phyloP scores from a whole-genome alignment of 2,888 invertebrate species.

The Hecatera dysodea region DNA sequence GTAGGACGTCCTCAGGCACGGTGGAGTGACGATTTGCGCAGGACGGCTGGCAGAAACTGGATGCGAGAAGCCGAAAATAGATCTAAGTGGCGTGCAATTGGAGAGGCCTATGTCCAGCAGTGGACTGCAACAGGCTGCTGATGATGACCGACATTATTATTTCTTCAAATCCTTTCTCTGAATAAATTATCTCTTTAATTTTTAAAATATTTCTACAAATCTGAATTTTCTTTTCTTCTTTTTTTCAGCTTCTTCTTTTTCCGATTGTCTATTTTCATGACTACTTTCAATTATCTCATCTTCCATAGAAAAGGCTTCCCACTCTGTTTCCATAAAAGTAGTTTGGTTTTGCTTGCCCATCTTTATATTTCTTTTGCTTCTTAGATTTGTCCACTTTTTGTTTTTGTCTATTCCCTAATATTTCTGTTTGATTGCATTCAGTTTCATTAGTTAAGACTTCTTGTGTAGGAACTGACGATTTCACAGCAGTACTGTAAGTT shows the following conservation, averaged over 20 bases:
- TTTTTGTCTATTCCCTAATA: conserved; percentile 6
- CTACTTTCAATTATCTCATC: background rate
- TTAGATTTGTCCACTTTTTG: background rate
- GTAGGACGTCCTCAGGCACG: too few species aligned
- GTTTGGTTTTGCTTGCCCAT: background rate
- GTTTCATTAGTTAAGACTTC: background rate
- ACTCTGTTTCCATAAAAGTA: conserved; percentile 9
- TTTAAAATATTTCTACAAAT: too few species aligned
- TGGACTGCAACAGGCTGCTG: too few species aligned
- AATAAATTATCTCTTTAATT: too few species aligned
- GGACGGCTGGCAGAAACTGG: too few species aligned
- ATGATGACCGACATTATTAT: background rate
- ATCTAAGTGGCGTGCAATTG: too few species aligned
- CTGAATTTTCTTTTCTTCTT: background rate
- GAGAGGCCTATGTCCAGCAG: too few species aligned
- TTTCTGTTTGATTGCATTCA: background rate
- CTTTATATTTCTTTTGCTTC: conserved; percentile 3
- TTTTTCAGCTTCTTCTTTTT: background rate
- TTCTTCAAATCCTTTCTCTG: background rate
- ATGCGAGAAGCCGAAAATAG: too few species aligned
- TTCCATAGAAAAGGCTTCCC: background rate
- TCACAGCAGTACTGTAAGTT: background rate
- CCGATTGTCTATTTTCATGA: background rate
- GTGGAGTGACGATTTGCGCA: too few species aligned
- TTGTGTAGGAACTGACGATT: background rate